Conservation (phyloP, 1,140 invertebrate species). For the Macrocentrus cingulum region DNA sequence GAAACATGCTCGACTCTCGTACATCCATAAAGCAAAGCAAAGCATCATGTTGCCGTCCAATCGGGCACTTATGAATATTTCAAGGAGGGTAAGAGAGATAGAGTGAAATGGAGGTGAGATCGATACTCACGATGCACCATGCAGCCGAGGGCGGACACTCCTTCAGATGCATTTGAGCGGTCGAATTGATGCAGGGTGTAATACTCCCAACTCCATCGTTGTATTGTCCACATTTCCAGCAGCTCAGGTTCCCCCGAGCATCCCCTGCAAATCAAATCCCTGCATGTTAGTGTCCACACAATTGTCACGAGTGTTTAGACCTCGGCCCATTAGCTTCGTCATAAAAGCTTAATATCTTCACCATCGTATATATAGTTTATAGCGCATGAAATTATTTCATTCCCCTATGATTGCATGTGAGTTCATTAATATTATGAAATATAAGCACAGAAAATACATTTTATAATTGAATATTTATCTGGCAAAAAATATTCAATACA, state of each 20-base stretch:
- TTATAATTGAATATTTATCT: too few species aligned
- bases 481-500: too few species aligned
- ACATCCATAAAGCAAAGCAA: constrained; percentile 22
- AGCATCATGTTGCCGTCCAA: constrained; percentile 20
- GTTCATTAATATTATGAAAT: too few species aligned
- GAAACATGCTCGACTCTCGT: constrained; percentile 6
- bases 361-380: too few species aligned
- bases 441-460: too few species aligned
- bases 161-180: constrained; percentile 65
- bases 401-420: too few species aligned
- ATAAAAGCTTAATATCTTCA: too few species aligned
- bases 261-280: constrained; percentile 39
- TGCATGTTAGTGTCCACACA: too few species aligned
- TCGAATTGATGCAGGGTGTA: constrained; percentile 76
- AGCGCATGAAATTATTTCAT: too few species aligned
- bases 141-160: constrained; percentile 65
- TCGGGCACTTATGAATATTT: constrained; percentile 26
- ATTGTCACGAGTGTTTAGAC: too few species aligned
- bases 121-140: constrained; percentile 73
- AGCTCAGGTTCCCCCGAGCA: constrained; percentile 62
- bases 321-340: too few species aligned
- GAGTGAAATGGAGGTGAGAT: constrained; percentile 4
- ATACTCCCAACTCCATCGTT: constrained; percentile 80
- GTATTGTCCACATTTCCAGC: constrained; percentile 77
- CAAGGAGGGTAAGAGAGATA: constrained; percentile 11